Base-by-base conservation (phyloP, 2,888 invertebrate species). In the Sussaba pulchella region DNA sequence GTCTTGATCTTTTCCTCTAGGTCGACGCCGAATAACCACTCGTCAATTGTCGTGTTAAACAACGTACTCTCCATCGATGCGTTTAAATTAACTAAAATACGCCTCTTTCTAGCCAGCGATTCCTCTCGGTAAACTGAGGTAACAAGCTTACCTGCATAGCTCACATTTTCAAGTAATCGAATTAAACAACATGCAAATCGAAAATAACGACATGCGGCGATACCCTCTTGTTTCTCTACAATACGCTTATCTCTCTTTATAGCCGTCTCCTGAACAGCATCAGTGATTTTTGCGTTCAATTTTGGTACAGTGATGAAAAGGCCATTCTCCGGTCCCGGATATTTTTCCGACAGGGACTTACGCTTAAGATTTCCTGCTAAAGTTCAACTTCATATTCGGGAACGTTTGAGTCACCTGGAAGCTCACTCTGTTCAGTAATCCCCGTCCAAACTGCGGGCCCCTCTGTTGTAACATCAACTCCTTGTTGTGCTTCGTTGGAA, bases 51-150 rank as follows among this genome's bases (percentile, higher is more conserved):
- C 3, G 80, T 17, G 14, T 66, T 41, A 10, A 81, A 41, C 19
- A 83, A n/a, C 3, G 69, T 66, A 0, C 76, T 67, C 54, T 81
- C 83, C 21, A 73, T 19, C 0, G 76, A 14, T 3, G 31, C 17
- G 1, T 69, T 78, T 0, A 83, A 6, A 14, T 74, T 67, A 0
- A 72, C 47, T 0, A 78, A 26, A 12, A 84, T 70, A 0, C 83
- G 12, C 1, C 26, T 26, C 5, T 67, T 72, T 2, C 83, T 64
- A 0, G 75, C 82, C 2, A 63, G 12, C 0, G 81, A 59, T 59
- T 83, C 80, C 1, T 85, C 81, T 8, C 79, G 70, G 14, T 83
- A 80, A 3, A 85, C 52, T 10, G 82, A 83, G 2, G 74, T 72
- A 2, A 31, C 4, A 5, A 31, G 6, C 6, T 6, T 2, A 66